A percentile compares a stretch with the other conserved stretches of the same genome.
Evolutionary conservation across 2,888 invertebrate genomes (phyloP).

Genomic region (Dryobota labecula): DNA sequence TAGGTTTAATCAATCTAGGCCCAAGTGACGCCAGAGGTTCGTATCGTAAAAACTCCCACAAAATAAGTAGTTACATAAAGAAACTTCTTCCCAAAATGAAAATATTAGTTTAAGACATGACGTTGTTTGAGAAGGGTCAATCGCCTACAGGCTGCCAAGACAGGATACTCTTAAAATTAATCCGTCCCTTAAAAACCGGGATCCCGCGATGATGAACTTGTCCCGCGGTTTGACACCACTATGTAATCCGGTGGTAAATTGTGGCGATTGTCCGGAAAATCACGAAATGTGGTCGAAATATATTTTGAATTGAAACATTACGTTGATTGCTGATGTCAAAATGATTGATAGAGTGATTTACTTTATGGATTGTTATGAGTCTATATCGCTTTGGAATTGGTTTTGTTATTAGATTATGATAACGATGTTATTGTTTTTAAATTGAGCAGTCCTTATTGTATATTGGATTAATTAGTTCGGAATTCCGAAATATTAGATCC

Average conservation of each 20-base stretch:
- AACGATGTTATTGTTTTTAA: conserved; percentile 22
- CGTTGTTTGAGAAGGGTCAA: conserved; percentile 61
- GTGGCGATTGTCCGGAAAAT: conserved; percentile 47
- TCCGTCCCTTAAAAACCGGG: conserved; percentile 45
- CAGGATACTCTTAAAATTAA: conserved; percentile 59
- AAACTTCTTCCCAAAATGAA: conserved; percentile 37
- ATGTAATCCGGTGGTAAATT: conserved; percentile 48
- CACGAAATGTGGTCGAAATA: conserved; percentile 37
- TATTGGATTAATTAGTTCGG: neutral
- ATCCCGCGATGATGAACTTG: conserved; percentile 41
- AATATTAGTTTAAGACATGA: conserved; percentile 46
- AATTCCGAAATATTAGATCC: neutral
- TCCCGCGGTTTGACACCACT: conserved; percentile 53
- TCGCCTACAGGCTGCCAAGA: conserved; percentile 29
- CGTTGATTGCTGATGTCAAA: conserved; percentile 31
- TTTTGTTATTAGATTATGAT: conserved; percentile 14
- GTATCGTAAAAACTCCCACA: conserved; percentile 33
- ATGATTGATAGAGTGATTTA: conserved; percentile 32
- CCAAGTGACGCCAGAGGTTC: conserved; percentile 31
- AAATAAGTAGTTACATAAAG: conserved; percentile 27
- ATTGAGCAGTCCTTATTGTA: neutral
- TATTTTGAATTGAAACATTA: conserved; percentile 50
- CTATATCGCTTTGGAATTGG: conserved; percentile 26
- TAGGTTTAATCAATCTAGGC: conserved; percentile 30
- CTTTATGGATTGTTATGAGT: conserved; percentile 13